Evolutionary conservation across 2,888 invertebrate genomes (phyloP).

Genomic region (Heteropelma amictum): DNA sequence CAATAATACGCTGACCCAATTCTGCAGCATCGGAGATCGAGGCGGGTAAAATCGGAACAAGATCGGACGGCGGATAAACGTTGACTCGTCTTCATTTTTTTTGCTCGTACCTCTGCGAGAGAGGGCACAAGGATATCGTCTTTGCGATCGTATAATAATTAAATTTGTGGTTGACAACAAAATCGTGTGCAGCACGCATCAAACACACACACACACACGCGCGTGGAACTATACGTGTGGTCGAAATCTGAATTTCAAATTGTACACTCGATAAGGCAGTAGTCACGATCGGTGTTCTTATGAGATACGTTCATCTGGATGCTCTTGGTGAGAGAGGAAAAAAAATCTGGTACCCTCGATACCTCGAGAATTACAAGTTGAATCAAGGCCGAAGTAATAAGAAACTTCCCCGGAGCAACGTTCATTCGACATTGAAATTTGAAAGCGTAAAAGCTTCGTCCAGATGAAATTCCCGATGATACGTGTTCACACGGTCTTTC

Average conservation of each 20-base stretch:
- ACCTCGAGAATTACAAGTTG: conserved; percentile 21
- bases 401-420: neutral
- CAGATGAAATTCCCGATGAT: no score
- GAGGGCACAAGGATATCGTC: conserved; percentile 44
- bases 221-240: no score
- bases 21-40: no score
- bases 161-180: conserved; percentile 30
- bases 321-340: neutral
- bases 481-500: no score
- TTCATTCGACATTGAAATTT: conserved; percentile 17
- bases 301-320: conserved; percentile 24
- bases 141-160: conserved; percentile 38
- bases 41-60: neutral
- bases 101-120: conserved; percentile 3
- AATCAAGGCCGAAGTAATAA: conserved; percentile 1
- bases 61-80: conserved; percentile 25
- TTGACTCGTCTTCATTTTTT: conserved; percentile 21
- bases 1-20: no score
- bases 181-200: conserved; percentile 21
- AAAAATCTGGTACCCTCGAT: neutral
- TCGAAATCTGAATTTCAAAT: conserved; percentile 51
- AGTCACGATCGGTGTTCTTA: conserved; percentile 31
- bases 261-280: conserved; percentile 41
- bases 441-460: no score
- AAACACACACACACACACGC: neutral